A percentile compares a stretch with the other conserved stretches of the same genome.
Conservation (phyloP, 53 echinoderm and acorn worm genomes). For the Luidia sarsii region DNA sequence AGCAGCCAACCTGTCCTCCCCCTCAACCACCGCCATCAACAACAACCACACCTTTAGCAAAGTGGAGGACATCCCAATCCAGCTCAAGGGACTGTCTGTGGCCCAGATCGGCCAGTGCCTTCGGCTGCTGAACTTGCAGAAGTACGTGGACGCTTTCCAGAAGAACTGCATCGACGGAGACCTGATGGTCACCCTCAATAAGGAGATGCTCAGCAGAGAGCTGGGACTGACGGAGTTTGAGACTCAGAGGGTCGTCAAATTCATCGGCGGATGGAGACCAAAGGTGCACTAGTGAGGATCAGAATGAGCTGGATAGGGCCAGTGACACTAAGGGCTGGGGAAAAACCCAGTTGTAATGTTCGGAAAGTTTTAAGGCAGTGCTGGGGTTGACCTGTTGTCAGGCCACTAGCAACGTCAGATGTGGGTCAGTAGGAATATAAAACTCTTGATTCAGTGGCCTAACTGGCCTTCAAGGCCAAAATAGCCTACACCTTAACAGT, state of each 20-base stretch:
- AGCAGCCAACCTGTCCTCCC: background rate
- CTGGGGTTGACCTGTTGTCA: no score
- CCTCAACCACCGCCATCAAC: no score
- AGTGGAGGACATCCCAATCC: constrained; percentile 64
- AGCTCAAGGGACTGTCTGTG: constrained; percentile 76
- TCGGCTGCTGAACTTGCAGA: constrained; percentile 71
- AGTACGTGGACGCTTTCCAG: constrained; percentile 71
- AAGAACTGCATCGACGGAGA: constrained; percentile 83
- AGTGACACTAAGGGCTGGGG: no score
- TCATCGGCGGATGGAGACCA: constrained; percentile 90
- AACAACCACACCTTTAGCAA: constrained; percentile 33
- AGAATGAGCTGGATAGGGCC: no score
- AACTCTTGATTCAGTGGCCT: no score
- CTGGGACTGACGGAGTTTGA: constrained; percentile 72
- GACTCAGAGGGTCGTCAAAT: constrained; percentile 78
- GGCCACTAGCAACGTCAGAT: no score
- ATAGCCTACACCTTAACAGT: no score
- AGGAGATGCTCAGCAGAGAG: constrained; percentile 77
- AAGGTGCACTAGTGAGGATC: no score
- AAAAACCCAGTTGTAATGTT: no score
- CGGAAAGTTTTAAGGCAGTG: no score
- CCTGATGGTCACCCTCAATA: constrained; percentile 56
- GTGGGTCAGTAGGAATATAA: no score
- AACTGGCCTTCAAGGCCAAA: no score
- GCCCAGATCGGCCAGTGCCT: constrained; percentile 79